Base-by-base conservation (phyloP, 2,888 invertebrate genomes). In the Ichneumon xanthorius region DNA sequence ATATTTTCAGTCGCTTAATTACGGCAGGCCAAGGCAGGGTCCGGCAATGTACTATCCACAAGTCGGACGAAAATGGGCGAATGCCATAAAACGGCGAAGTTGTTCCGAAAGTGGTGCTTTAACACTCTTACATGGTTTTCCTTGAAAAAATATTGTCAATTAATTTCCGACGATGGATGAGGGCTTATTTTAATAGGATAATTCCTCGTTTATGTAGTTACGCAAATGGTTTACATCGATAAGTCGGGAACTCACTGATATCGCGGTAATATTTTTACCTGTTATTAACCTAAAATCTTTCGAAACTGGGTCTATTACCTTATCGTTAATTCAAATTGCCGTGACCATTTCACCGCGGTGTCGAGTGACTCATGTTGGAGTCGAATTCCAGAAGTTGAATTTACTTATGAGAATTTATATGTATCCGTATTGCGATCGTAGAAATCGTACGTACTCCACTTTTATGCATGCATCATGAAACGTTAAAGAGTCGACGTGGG, bases 401-500 rank as follows among this genome's bases (percentile, higher is more conserved):
- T 6, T 1, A 4, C 22, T 26, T 5, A 58, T 14, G 26, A 58
- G 58, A 1, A 58, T 26, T 58, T 58, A 58, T 58, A 22, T 22
- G 58, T 14, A 58, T 58, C 58, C 26, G 22, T 22, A 58, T 58
- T 58, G 22, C 26, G 14, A 58, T 58, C 58, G 58, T 26, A 58
- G 58, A 26, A 26, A 26, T 58, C 58, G 4, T 26, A 26, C 26
- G 11, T 58, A 58, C 58, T 58, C 22, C 58, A 58, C 26, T 22
- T 58, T 58, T 14, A 58, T 58, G 58, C 26, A 58, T 26, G 58
- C 11, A 58, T 14, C 26, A 58, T 58, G 58, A 11, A 58, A 58
- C 58, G 58, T 14, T 58, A 26, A 58, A 58, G 58, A 58, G 58
- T 58, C 9, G 14, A 58, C 3, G 22, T 22, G 58, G 22, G 22